Conservation (phyloP, 2,888 invertebrate species). For the Brenthis ino region DNA sequence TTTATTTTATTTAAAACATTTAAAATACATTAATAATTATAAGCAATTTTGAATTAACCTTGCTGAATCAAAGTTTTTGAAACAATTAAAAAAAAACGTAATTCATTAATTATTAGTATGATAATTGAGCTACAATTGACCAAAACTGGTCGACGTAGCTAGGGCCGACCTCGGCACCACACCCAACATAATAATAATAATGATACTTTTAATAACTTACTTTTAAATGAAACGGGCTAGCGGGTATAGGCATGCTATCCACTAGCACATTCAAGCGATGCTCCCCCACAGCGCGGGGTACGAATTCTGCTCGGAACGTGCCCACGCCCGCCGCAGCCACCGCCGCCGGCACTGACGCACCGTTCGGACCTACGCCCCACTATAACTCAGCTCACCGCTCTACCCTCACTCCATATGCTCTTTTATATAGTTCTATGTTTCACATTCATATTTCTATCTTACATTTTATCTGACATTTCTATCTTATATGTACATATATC, state of each 20-base stretch:
- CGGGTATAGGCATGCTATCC: conserved; percentile 90
- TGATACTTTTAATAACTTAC: no score
- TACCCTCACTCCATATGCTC: conserved; percentile 58
- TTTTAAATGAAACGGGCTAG: conserved; percentile 97
- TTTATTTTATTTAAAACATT: no score
- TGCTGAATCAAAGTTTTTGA: no score
- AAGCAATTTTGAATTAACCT: no score
- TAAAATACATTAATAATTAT: no score
- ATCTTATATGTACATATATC: neutral
- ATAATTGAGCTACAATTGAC: no score
- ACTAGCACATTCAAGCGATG: conserved; percentile 94
- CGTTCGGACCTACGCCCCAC: conserved; percentile 90
- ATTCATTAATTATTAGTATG: neutral
- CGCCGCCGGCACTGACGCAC: conserved; percentile 94
- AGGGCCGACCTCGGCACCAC: no score
- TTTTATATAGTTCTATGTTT: neutral
- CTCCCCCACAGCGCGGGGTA: conserved; percentile 94
- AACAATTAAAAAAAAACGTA: no score
- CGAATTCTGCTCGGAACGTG: conserved; percentile 94
- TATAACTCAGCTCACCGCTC: conserved; percentile 71
- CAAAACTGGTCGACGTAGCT: no score
- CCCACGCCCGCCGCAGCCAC: conserved; percentile 92
- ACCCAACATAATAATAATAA: no score
- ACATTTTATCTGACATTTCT: conserved; percentile 1
- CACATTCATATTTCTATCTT: neutral